Percentiles rank a stretch among this genome's conserved stretches.
Evolutionary conservation across 2,888 invertebrate species (phyloP).

Genomic region (Tipula unca): DNA sequence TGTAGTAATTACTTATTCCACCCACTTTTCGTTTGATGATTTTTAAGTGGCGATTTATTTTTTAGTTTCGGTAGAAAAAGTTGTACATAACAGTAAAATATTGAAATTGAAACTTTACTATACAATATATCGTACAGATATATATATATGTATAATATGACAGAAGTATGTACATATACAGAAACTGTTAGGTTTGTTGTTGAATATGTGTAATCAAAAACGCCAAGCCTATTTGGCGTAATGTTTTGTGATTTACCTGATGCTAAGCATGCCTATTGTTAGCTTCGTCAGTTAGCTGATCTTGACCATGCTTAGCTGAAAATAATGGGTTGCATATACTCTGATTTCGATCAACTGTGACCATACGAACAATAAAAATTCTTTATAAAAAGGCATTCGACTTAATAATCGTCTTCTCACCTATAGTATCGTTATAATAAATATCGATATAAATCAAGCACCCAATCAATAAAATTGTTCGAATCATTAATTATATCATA

Average conservation of each 20-base stretch:
- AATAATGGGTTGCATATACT: too few relatives aligned
- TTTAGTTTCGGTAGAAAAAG: background rate
- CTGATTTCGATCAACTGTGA: too few relatives aligned
- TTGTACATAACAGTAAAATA: background rate
- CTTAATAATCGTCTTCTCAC: background rate
- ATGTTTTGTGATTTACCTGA: background rate
- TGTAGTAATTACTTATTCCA: background rate
- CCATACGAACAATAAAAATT: too few relatives aligned
- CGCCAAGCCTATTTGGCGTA: background rate
- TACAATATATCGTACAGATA: background rate
- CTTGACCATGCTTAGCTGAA: background rate
- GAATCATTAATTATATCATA: background rate
- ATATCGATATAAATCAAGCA: background rate
- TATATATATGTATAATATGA: background rate
- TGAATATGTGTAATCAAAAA: background rate
- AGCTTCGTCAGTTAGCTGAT: background rate
- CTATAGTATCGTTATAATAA: background rate
- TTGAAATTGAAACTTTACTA: background rate
- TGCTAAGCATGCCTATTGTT: background rate
- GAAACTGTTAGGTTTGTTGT: background rate
- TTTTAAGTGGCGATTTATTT: background rate
- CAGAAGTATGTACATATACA: background rate
- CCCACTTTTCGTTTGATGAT: constrained; percentile 14
- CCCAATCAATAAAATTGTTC: background rate
- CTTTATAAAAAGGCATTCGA: background rate